Percentiles rank a stretch among this genome's conserved stretches.
Conservation (phyloP, 23 tunicate species). For the Styela clava region DNA sequence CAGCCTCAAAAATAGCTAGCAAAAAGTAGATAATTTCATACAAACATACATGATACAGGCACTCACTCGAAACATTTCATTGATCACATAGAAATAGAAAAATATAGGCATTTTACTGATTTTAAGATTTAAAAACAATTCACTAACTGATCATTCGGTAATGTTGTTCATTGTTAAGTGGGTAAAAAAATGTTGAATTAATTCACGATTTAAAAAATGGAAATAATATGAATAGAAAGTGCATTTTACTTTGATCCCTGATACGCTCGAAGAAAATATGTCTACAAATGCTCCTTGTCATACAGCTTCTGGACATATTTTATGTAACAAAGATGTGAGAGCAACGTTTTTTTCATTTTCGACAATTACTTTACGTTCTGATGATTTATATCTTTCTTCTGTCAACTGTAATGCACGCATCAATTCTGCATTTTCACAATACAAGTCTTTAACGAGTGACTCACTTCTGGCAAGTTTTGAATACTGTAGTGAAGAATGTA, state of each 20-base stretch:
- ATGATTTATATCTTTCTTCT: constrained; percentile 62
- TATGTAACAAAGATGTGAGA: constrained; percentile 32
- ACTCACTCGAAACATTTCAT: background rate
- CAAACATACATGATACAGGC: background rate
- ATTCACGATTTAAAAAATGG: too few relatives aligned
- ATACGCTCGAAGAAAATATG: too few relatives aligned
- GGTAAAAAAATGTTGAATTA: too few relatives aligned
- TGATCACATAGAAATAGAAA: background rate
- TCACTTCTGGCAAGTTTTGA: constrained; percentile 64
- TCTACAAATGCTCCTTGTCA: too few relatives aligned
- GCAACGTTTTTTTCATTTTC: constrained; percentile 54
- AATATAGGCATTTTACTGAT: background rate
- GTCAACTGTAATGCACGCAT: constrained; percentile 76
- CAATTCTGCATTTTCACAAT: constrained; percentile 86
- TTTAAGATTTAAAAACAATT: too few relatives aligned
- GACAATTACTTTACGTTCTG: constrained; percentile 41
- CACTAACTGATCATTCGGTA: too few relatives aligned
- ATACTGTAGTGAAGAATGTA: constrained; percentile 37
- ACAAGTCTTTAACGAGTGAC: constrained; percentile 70
- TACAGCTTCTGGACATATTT: constrained; percentile 38
- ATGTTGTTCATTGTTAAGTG: too few relatives aligned
- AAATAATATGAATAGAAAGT: too few relatives aligned
- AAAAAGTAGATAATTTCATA: background rate
- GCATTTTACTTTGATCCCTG: too few relatives aligned
- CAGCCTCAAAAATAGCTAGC: background rate